Conservation (phyloP, 2,888 invertebrate species). For the Drosophila mulleri region DNA sequence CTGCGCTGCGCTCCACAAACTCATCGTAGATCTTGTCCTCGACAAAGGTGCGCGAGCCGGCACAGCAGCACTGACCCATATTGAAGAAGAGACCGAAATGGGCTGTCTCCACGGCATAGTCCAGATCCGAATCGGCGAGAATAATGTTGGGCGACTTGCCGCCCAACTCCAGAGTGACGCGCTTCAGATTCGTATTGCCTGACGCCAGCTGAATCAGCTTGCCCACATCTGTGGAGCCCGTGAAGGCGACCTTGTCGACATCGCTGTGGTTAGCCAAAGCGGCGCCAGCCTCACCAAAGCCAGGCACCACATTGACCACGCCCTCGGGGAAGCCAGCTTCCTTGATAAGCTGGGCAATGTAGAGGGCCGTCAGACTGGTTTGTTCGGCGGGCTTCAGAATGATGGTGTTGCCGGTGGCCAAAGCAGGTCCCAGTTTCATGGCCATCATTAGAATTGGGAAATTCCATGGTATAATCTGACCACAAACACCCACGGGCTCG, state of each 20-base stretch:
- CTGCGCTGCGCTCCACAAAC: constrained; percentile 92
- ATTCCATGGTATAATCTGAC: constrained; percentile 98
- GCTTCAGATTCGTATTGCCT: constrained; percentile 91
- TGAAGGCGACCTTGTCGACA: constrained; percentile 96
- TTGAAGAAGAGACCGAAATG: constrained; percentile 96
- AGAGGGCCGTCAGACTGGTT: constrained; percentile 95
- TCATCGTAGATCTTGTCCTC: constrained; percentile 96
- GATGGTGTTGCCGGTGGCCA: constrained; percentile 92
- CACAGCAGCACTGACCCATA: constrained; percentile 97
- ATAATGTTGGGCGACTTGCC: constrained; percentile 97
- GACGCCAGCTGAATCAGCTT: constrained; percentile 92
- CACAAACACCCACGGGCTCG: constrained; percentile 97
- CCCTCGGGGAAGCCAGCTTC: constrained; percentile 97
- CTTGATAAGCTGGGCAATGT: constrained; percentile 92
- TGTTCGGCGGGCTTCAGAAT: constrained; percentile 98
- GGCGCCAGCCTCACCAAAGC: constrained; percentile 93
- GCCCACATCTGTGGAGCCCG: constrained; percentile 96
- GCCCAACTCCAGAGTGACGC: constrained; percentile 95
- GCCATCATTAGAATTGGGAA: constrained; percentile 96
- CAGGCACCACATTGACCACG: constrained; percentile 96
- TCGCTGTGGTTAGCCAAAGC: constrained; percentile 90
- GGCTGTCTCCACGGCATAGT: constrained; percentile 92
- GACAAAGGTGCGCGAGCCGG: constrained; percentile 95
- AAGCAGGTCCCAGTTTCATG: constrained; percentile 96
- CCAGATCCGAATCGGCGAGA: constrained; percentile 92